Evolutionary conservation across 2,797 vertebrate species (phyloP).

Genomic region (Podargus strigoides): DNA sequence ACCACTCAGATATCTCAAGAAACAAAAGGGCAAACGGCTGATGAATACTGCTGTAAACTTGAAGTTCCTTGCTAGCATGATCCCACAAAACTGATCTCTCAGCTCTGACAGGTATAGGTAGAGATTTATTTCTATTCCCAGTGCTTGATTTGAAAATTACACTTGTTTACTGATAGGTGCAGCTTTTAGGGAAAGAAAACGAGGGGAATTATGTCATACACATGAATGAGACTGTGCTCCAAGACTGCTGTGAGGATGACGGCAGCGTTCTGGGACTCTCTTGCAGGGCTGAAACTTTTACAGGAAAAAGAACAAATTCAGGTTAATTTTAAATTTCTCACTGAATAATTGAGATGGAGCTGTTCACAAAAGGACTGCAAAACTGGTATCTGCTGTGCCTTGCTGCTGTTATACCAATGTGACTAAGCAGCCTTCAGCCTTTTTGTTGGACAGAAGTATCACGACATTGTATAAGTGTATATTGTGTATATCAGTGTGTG

Average conservation of each 20-base stretch:
- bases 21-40: neutral
- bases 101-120: neutral
- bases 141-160: neutral
- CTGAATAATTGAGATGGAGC: neutral
- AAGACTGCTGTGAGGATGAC: neutral
- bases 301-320: neutral
- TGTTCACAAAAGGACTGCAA: neutral
- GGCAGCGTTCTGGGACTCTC: neutral
- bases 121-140: neutral
- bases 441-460: neutral
- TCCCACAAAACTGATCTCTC: neutral
- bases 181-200: neutral
- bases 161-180: neutral
- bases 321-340: neutral
- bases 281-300: neutral
- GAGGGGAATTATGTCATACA: neutral
- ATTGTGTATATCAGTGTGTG: neutral
- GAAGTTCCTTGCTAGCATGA: neutral
- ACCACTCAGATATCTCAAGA: accelerated
- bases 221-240: neutral
- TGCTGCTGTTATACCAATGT: neutral
- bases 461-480: neutral
- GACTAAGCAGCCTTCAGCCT: neutral
- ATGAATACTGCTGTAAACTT: neutral
- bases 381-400: neutral